Evolutionary conservation across 2,113 vertebrate genomes (phyloP).

Genomic region (Uria aalge): DNA sequence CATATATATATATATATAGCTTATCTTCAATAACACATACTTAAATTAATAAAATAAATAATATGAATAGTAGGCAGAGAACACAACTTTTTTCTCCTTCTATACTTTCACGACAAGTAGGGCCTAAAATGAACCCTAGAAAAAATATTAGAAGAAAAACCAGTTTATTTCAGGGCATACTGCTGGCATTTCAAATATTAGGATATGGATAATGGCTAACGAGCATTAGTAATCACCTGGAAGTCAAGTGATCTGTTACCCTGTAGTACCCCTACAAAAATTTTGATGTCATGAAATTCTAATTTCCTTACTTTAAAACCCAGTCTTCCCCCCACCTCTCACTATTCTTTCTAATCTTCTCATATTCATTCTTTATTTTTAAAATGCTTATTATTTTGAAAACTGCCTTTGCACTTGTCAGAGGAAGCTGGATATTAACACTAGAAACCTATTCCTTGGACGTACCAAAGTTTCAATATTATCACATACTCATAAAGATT

Average conservation of each 20-base stretch:
- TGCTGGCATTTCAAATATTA: background rate
- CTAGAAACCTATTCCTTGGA: background rate
- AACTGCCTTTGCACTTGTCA: background rate
- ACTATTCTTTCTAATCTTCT: background rate
- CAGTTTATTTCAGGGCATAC: background rate
- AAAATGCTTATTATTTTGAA: background rate
- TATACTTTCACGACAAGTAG: background rate
- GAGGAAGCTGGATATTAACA: background rate
- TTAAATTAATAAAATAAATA: background rate
- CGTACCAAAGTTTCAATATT: background rate
- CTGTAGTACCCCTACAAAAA: background rate
- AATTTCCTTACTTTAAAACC: background rate
- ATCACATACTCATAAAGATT: background rate
- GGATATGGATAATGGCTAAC: background rate
- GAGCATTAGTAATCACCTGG: background rate
- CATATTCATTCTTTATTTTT: background rate
- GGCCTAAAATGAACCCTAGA: background rate
- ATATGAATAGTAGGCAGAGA: background rate
- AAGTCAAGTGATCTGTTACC: background rate
- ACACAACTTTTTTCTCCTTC: background rate
- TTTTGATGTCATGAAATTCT: background rate
- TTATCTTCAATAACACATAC: background rate
- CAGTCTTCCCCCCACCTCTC: background rate
- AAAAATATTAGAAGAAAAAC: background rate
- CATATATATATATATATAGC: too few species aligned